Percentiles rank a stretch among this genome's conserved stretches.
Evolutionary conservation across 2,113 vertebrate genomes (phyloP).

Genomic region (Ahaetulla prasina): DNA sequence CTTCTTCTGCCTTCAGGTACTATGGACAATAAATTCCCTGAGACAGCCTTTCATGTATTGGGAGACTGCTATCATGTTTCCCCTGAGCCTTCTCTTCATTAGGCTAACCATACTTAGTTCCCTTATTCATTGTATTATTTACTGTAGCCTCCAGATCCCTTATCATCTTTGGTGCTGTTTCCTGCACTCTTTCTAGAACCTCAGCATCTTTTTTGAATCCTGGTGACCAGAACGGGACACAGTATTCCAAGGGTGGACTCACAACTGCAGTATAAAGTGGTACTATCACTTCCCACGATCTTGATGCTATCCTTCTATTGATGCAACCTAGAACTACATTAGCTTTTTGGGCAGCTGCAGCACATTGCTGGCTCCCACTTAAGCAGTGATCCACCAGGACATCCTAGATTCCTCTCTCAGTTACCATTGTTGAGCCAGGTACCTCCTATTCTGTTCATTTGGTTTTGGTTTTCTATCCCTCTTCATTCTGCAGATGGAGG

Average conservation of each 20-base stretch:
- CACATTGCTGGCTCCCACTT: no score
- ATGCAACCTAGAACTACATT: no score
- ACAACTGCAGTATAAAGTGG: neutral
- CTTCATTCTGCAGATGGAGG: neutral
- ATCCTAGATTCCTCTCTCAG: no score
- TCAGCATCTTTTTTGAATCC: neutral
- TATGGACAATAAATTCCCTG: neutral
- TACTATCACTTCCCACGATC: neutral
- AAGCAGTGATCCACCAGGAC: no score
- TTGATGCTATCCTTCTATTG: no score
- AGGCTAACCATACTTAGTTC: neutral
- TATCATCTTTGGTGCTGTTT: neutral
- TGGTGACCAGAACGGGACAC: neutral
- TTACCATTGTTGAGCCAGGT: no score
- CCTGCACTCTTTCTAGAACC: neutral
- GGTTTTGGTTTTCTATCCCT: no score
- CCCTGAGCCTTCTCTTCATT: neutral
- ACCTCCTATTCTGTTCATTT: no score
- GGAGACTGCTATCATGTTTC: no score
- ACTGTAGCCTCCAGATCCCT: neutral
- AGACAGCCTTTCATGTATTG: no score
- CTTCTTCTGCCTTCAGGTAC: neutral
- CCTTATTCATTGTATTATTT: neutral
- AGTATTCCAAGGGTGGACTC: neutral
- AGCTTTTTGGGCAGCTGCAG: no score